These are phyloP conservation scores for Tetramorium simillimum DNA, from an alignment of 1,140 invertebrate species.

Conservation along the genomic window DNA sequence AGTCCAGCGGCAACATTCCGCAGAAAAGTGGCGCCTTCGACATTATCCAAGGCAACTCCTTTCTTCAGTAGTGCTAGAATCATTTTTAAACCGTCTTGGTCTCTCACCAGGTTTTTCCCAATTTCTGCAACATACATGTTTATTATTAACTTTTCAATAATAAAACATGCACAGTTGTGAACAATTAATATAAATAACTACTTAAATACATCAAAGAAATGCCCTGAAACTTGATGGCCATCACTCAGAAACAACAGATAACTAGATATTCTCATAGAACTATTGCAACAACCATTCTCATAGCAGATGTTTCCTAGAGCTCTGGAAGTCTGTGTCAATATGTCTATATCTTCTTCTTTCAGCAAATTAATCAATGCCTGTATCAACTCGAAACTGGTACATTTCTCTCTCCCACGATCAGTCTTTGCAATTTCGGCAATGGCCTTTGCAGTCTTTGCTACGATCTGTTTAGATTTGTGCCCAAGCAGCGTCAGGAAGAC, in stretches of 20 bases:
- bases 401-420: conserved; percentile 88
- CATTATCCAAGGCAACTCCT: conserved; percentile 69
- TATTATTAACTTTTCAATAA: conserved; percentile 35
- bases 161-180: neutral
- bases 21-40: conserved; percentile 76
- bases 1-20: conserved; percentile 89
- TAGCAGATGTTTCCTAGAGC: conserved; percentile 95
- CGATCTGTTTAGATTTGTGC: conserved; percentile 75
- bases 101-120: conserved; percentile 87
- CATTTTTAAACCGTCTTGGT: conserved; percentile 86
- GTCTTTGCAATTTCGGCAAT: conserved; percentile 91
- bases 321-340: conserved; percentile 90
- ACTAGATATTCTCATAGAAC: conserved; percentile 67
- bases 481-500: conserved; percentile 77
- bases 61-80: conserved; percentile 77
- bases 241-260: neutral
- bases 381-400: conserved; percentile 87
- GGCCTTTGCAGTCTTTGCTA: conserved; percentile 86
- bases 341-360: conserved; percentile 84
- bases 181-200: neutral
- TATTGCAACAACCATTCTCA: conserved; percentile 89
- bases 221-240: neutral
- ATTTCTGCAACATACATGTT: conserved; percentile 74
- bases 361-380: conserved; percentile 86
- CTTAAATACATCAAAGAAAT: neutral